These are phyloP conservation scores for Dendrocincla fuliginosa DNA, from an alignment of 2,797 vertebrate species.

Conservation along the genomic window DNA sequence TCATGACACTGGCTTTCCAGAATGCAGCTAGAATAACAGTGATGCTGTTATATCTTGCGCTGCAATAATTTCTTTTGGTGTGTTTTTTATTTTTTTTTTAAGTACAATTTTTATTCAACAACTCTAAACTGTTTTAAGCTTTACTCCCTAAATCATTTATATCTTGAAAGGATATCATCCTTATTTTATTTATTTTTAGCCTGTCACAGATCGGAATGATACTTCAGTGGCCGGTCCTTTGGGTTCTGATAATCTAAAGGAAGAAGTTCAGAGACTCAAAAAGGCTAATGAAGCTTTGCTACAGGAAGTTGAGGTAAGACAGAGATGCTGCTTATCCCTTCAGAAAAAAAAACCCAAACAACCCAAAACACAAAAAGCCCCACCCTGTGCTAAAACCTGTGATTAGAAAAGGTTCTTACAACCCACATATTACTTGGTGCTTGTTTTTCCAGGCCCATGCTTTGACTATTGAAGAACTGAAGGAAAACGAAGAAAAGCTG, in stretches of 20 bases:
- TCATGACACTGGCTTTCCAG: neutral
- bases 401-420: neutral
- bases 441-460: conserved; percentile 73
- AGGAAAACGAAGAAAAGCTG: conserved; percentile 86
- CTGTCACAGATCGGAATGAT: conserved; percentile 66
- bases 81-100: neutral
- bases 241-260: conserved; percentile 64
- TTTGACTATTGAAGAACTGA: conserved; percentile 81
- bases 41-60: neutral
- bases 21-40: neutral
- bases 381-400: neutral
- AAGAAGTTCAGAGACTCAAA: conserved; percentile 79
- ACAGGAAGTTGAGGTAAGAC: conserved; percentile 84
- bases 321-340: neutral
- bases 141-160: neutral
- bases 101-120: neutral
- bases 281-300: conserved; percentile 81
- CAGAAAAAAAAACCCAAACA: neutral
- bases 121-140: neutral
- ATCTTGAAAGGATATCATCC: neutral
- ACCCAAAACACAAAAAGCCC: rapidly evolving
- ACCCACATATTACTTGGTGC: neutral
- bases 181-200: conserved; percentile 64
- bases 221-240: neutral
- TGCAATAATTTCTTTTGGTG: neutral